Conservation (phyloP, 2,888 invertebrate genomes). For the Cyclophora albipunctata region DNA sequence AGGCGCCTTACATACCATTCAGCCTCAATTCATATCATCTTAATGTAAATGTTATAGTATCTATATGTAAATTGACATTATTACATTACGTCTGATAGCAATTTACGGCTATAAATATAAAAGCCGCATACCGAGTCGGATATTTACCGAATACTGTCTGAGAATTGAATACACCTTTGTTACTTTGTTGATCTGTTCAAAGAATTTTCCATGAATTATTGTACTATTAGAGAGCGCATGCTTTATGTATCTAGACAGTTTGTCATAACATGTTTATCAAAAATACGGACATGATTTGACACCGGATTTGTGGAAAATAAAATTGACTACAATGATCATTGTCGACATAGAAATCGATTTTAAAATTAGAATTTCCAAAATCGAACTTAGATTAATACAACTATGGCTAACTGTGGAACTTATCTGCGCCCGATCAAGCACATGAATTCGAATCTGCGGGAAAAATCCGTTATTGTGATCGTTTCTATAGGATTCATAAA, state of each 20-base stretch:
- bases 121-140: conserved; percentile 42
- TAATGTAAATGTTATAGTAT: conserved; percentile 71
- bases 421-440: too few species aligned
- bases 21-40: conserved; percentile 59
- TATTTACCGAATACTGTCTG: conserved; percentile 23
- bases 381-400: too few species aligned
- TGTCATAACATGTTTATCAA: conserved; percentile 15
- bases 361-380: too few species aligned
- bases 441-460: too few species aligned
- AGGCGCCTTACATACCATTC: conserved; percentile 28
- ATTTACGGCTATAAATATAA: conserved; percentile 63
- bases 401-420: too few species aligned
- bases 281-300: conserved; percentile 12
- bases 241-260: conserved; percentile 13
- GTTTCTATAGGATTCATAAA: too few species aligned
- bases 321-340: too few species aligned
- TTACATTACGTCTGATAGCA: conserved; percentile 64
- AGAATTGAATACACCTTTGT: conserved; percentile 19
- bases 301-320: too few species aligned
- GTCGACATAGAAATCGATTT: too few species aligned
- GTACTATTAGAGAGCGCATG: neutral
- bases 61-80: conserved; percentile 70
- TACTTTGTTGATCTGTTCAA: conserved; percentile 1
- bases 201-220: conserved; percentile 12
- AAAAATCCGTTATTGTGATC: too few species aligned